Evolutionary conservation across 2,888 invertebrate genomes (phyloP).

Genomic region (Idaea dimidiata): DNA sequence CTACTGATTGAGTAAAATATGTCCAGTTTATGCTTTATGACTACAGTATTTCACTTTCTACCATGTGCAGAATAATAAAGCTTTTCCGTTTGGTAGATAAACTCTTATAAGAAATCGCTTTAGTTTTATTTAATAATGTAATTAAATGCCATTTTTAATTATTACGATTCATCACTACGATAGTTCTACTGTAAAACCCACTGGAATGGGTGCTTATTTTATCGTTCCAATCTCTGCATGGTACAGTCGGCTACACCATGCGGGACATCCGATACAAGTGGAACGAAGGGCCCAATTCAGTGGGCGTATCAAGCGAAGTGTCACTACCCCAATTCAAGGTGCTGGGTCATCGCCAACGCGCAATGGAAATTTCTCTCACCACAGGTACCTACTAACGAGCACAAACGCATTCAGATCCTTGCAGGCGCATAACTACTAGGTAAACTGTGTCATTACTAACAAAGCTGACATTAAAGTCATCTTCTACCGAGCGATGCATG

Average conservation of each 20-base stretch:
- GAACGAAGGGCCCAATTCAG: conserved; percentile 96
- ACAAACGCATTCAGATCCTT: conserved; percentile 25
- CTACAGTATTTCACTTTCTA: background rate
- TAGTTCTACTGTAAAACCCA: conserved; percentile 56
- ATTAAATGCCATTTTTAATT: no score
- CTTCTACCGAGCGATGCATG: conserved; percentile 10
- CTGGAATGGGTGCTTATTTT: conserved; percentile 77
- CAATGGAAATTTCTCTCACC: conserved; percentile 96
- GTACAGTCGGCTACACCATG: conserved; percentile 98
- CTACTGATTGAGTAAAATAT: background rate
- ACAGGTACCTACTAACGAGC: conserved; percentile 86
- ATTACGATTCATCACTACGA: background rate
- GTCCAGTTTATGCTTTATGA: background rate
- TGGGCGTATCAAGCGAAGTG: conserved; percentile 95
- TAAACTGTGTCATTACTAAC: background rate
- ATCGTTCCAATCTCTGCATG: conserved; percentile 75
- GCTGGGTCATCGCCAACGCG: conserved; percentile 95
- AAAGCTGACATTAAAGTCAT: conserved; percentile 9
- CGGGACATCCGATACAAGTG: conserved; percentile 98
- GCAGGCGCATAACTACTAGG: no score
- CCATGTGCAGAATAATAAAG: conserved; percentile 38
- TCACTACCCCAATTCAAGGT: conserved; percentile 98
- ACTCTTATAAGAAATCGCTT: conserved; percentile 21
- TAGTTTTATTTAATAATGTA: background rate
- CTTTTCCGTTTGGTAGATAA: conserved; percentile 48